Conservation (phyloP, 2,797 vertebrate species). For the Poecile montanus region DNA sequence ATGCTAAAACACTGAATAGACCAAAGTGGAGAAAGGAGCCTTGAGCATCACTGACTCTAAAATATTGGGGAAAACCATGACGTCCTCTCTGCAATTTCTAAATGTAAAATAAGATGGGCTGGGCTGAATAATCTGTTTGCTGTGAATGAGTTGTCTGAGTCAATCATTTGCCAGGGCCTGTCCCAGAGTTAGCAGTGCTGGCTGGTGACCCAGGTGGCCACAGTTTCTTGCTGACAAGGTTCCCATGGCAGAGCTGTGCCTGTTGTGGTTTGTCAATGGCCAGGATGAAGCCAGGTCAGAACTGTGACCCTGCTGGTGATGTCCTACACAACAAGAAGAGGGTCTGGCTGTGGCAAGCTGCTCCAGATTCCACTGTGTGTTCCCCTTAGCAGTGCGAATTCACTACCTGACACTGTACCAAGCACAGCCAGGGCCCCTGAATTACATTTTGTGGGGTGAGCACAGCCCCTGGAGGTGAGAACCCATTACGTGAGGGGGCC, state of each 20-base stretch:
- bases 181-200: background rate
- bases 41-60: background rate
- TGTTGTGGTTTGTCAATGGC: background rate
- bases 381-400: background rate
- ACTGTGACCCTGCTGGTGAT: background rate
- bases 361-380: background rate
- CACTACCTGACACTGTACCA: background rate
- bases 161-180: rapidly evolving
- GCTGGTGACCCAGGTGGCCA: background rate
- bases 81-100: background rate
- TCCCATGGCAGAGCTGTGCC: background rate
- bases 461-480: background rate
- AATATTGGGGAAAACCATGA: background rate
- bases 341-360: background rate
- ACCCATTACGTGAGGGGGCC: background rate
- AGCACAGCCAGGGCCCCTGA: background rate
- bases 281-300: background rate
- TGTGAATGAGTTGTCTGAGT: background rate
- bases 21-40: background rate
- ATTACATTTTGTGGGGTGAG: background rate
- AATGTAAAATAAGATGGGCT: background rate
- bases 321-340: background rate
- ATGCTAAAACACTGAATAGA: background rate
- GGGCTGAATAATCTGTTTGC: background rate
- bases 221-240: background rate